These are phyloP conservation scores for Cyclargus thomasi DNA, from an alignment of 1,140 invertebrate species.

Conservation along the genomic window DNA sequence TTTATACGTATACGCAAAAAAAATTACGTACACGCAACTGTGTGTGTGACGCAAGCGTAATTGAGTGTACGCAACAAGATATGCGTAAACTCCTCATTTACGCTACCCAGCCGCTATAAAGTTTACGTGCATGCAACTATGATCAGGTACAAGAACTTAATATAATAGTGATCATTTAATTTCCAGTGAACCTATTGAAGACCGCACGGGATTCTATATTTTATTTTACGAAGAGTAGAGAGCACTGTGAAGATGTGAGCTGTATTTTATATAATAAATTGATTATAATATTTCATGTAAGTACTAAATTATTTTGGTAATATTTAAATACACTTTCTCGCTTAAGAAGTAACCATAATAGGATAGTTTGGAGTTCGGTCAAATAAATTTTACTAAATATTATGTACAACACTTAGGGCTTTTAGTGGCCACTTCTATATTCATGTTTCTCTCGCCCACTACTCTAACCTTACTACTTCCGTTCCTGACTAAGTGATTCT, in stretches of 20 bases:
- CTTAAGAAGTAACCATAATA: conserved; percentile 52
- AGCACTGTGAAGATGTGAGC: conserved; percentile 56
- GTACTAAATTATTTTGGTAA: conserved; percentile 73
- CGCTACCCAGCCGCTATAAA: no score
- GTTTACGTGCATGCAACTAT: no score
- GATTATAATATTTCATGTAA: conserved; percentile 50
- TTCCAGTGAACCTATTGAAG: conserved; percentile 42
- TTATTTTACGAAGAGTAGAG: conserved; percentile 33
- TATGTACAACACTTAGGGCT: conserved; percentile 40
- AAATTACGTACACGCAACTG: neutral
- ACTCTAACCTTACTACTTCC: conserved; percentile 11
- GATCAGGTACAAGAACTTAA: no score
- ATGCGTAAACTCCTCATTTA: no score
- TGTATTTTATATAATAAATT: conserved; percentile 61
- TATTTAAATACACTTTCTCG: conserved; percentile 65
- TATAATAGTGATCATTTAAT: conserved; percentile 27
- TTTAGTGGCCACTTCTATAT: conserved; percentile 37
- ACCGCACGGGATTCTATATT: conserved; percentile 19
- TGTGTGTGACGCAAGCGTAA: no score
- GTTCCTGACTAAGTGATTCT: conserved; percentile 14
- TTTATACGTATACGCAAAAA: neutral
- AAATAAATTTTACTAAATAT: conserved; percentile 36
- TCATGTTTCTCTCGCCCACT: conserved; percentile 13
- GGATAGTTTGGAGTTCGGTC: conserved; percentile 49
- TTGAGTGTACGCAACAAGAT: no score